Evolutionary conservation across 2,797 vertebrate species (phyloP).

Genomic region (Argyrosomus regius): DNA sequence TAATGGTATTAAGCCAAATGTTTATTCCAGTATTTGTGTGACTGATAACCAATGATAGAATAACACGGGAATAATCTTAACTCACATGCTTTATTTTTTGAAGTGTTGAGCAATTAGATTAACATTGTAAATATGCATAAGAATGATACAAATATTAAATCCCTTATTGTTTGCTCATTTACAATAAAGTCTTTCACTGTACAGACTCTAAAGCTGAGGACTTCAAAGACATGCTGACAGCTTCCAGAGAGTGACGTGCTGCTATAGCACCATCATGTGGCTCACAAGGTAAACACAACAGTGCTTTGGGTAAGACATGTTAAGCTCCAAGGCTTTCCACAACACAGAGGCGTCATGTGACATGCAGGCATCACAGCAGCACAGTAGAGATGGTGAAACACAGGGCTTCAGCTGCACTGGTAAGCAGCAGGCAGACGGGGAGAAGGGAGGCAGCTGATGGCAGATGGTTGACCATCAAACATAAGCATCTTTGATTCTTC

Average conservation of each 20-base stretch:
- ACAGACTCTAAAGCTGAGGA: constrained; percentile 28
- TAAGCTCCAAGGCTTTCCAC: constrained; percentile 4
- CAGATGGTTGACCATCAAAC: constrained; percentile 86
- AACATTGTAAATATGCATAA: constrained; percentile 28
- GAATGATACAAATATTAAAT: constrained; percentile 39
- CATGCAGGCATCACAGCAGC: constrained; percentile 35
- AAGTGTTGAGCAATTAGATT: constrained; percentile 25
- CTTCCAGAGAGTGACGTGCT: constrained; percentile 67
- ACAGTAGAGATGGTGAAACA: constrained; percentile 57
- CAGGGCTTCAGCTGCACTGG: constrained; percentile 61
- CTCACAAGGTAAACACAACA: constrained; percentile 34
- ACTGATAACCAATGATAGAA: constrained; percentile 24
- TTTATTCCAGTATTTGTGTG: constrained; percentile 24
- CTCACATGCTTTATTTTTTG: constrained; percentile 22
- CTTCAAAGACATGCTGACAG: constrained; percentile 36
- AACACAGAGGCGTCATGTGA: constrained; percentile 52
- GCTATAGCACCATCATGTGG: constrained; percentile 87
- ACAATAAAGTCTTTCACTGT: constrained; percentile 33
- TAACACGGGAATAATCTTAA: constrained; percentile 15
- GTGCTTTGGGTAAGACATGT: constrained; percentile 1
- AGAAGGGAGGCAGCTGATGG: constrained; percentile 54
- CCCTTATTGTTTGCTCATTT: constrained; percentile 49
- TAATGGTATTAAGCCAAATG: constrained; percentile 28
- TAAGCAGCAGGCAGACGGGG: constrained; percentile 59
- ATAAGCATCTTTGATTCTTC: constrained; percentile 82